Evolutionary conservation across 2,888 invertebrate genomes (phyloP), one percentile per base, ranked within the genome.

Genomic region (Eilema caniola): DNA sequence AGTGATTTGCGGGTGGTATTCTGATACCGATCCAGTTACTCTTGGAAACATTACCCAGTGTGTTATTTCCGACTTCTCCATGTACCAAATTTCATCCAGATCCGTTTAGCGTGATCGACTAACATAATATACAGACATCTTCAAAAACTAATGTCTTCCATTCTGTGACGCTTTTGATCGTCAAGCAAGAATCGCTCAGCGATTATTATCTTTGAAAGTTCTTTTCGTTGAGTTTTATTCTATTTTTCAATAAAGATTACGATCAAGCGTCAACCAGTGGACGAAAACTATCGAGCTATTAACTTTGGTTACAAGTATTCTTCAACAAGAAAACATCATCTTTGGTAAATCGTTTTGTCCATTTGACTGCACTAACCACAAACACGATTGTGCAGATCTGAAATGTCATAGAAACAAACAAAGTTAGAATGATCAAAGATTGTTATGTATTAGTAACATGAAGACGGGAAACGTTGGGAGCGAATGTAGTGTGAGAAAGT

Each of bases 401-500:
- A 79, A 85, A 81, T 78, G 74, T 64, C 74, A 72, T 61, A 41
- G 56, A 47, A 33, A 64, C 53, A 66, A 64, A 47, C 57, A 67
- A 62, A 76, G 77, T 37, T 67, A 72, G 71, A 70, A 69, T 70
- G 73, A 75, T 70, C 61, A 64, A 28, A 69, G 70, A 74, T 78
- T 71, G 66, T 37, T 33, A 23, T 53, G 76, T 66, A 63, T 73
- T 47, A 76, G 74, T 68, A 75, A 74, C 63, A 62, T 53, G 25
- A 53, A 66, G 62, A 33, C 33, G 12, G 70, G 73, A 65, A 69
- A 41, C 31, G 62, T 70, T 28, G n/a, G 62, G 41, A 60, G 71
- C 67, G 28, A n/a, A 41, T 31, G 28, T 37, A 69, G 69, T 66
- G 70, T 47, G 25, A 20, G 57, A 62, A 20, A n/a, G 41, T 20